Base-by-base conservation (phyloP, 2,888 invertebrate genomes). In the Cryptocephalus moraei region DNA sequence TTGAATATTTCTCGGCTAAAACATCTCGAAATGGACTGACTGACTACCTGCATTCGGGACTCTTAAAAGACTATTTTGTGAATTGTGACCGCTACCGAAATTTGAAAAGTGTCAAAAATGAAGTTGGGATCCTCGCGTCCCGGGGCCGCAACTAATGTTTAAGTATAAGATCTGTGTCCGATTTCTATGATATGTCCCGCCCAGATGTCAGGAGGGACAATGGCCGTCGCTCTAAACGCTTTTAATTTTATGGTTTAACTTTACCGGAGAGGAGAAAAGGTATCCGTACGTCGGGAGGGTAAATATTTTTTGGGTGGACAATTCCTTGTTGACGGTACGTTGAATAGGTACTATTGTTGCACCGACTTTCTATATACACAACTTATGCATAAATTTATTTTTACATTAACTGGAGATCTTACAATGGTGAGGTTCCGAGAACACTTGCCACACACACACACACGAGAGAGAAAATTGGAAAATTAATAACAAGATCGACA, bases 71-170 rank as follows among this genome's bases (percentile, higher is more conserved):
- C 43, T 9, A 33, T 36, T 46, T 12, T 33, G 12, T 10, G 41
- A 41, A 41, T 34, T 8, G 33, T 42, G 43, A 31, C 41, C 46
- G 54, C 54, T 54, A 54, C 54, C 40, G 54, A 50, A 54, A 45
- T 51, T 49, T 54, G 54, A 54, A 54, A 54, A 52, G 54, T 54
- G 54, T 54, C 54, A 54, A 50, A 54, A 43, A 32, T 38, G 10
- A 43, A 43, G 43, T 42, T 39, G 40, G 33, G 33, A 34, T 42
- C 31, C 43, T 31, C 13, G 31, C 34, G 46, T 40, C 22, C 22
- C 22, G 22, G 22, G 11, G 45, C 46, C 51, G 45, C 49, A 47
- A 43, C 51, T 46, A 51, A 51, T 51, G 47, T 47, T 47, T 51
- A 49, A 51, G 47, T 47, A 49, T 43, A 38, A 44, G 51, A 47